Evolutionary conservation across 2,113 vertebrate species (phyloP).

Genomic region (Xiphophorus maculatus): DNA sequence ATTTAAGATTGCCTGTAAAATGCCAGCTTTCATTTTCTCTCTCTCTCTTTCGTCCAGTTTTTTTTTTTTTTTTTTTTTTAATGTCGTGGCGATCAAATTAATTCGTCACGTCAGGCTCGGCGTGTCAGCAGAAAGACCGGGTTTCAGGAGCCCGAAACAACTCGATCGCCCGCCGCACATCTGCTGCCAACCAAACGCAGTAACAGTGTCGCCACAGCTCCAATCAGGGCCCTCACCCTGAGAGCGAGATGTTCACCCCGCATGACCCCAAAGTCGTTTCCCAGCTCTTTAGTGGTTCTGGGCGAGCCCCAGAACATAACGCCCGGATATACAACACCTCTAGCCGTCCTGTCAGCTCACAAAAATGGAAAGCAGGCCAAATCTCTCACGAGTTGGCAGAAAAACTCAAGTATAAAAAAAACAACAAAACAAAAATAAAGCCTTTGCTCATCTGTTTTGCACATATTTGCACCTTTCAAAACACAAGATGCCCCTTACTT

Average conservation of each 20-base stretch:
- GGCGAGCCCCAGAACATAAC: conserved; percentile 16
- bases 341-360: conserved; percentile 26
- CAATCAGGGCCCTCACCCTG: conserved; percentile 30
- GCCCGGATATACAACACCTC: conserved; percentile 30
- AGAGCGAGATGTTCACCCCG: conserved; percentile 16
- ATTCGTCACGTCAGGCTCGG: conserved; percentile 35
- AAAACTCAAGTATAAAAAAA: background rate
- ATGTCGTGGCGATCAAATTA: conserved; percentile 16
- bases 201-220: conserved; percentile 37
- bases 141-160: conserved; percentile 47
- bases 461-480: too few species aligned
- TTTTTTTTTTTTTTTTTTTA: background rate
- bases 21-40: background rate
- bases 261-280: conserved; percentile 39
- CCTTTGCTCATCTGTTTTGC: too few species aligned
- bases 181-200: conserved; percentile 50
- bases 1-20: background rate
- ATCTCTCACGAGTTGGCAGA: background rate
- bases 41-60: background rate
- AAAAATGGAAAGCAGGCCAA: conserved; percentile 11
- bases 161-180: conserved; percentile 7
- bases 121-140: conserved; percentile 37
- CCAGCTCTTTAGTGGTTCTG: conserved; percentile 31
- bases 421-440: too few species aligned
- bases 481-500: too few species aligned